A percentile compares a stretch with the other conserved stretches of the same genome.
phyloP scores from a whole-genome alignment of 2,113 vertebrate species.

The Leptobrachium ailaonicum region DNA sequence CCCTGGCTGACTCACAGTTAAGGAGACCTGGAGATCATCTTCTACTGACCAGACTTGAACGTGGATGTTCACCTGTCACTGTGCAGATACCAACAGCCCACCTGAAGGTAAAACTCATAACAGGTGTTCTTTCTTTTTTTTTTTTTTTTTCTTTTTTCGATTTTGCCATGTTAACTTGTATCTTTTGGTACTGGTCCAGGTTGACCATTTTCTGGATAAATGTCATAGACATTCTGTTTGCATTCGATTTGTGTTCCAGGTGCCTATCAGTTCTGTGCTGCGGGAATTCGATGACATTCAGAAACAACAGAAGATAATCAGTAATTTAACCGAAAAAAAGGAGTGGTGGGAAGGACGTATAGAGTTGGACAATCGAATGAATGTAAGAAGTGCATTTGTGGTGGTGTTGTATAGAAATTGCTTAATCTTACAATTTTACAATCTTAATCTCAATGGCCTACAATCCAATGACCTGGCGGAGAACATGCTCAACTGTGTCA shows the following conservation, averaged over 20 bases:
- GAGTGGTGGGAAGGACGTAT: conserved; percentile 85
- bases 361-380: conserved; percentile 76
- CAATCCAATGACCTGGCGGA: no score
- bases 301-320: conserved; percentile 82
- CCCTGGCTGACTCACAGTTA: conserved; percentile 67
- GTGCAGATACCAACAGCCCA: conserved; percentile 74
- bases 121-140: no score
- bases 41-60: conserved; percentile 79
- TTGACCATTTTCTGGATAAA: no score
- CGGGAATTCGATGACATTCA: conserved; percentile 79
- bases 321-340: conserved; percentile 72
- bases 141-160: no score
- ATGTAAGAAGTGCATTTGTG: conserved; percentile 62
- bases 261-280: conserved; percentile 65
- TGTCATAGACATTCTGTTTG: no score
- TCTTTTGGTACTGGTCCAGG: no score
- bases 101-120: conserved; percentile 63
- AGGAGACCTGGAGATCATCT: conserved; percentile 68
- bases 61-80: conserved; percentile 67
- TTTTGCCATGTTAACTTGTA: no score
- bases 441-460: no score
- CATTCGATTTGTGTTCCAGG: conserved; percentile 56
- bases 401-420: no score
- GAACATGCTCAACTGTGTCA: no score
- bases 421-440: no score